Percentiles rank a stretch among this genome's conserved stretches.
phyloP scores from a whole-genome alignment of 2,113 vertebrate genomes.

The Python bivittatus region DNA sequence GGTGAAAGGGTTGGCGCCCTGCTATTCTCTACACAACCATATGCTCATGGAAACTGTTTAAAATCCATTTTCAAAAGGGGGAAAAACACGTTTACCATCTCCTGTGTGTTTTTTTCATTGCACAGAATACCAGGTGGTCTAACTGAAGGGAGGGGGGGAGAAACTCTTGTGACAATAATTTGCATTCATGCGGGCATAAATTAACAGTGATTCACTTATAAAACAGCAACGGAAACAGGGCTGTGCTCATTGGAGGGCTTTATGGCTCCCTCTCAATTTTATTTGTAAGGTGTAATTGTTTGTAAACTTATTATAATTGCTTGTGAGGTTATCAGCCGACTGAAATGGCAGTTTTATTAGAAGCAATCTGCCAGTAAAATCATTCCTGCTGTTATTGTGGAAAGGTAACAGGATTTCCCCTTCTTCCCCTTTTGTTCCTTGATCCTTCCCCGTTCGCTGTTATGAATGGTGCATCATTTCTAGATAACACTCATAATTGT shows the following conservation, averaged over 20 bases:
- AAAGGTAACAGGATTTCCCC: constrained; percentile 36
- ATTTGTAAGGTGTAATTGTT: constrained; percentile 41
- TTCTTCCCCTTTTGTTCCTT: constrained; percentile 18
- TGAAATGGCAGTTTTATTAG: constrained; percentile 34
- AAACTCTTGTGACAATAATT: constrained; percentile 7
- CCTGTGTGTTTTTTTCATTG: background rate
- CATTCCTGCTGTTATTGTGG: constrained; percentile 19
- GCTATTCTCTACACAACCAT: background rate
- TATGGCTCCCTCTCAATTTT: constrained; percentile 29
- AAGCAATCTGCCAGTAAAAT: constrained; percentile 27
- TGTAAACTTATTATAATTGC: constrained; percentile 28
- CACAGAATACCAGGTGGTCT: constrained; percentile 12
- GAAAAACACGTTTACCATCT: background rate
- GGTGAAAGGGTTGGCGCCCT: background rate
- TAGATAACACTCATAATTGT: constrained; percentile 39
- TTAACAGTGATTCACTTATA: constrained; percentile 37
- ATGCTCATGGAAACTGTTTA: background rate
- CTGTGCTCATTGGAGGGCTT: constrained; percentile 24
- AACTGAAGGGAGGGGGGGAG: background rate
- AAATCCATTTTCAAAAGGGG: background rate
- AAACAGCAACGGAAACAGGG: background rate
- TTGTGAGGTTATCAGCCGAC: constrained; percentile 17
- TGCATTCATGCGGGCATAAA: constrained; percentile 32
- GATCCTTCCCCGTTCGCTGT: constrained; percentile 26
- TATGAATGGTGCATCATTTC: constrained; percentile 44